phyloP scores from a whole-genome alignment of 2,888 invertebrate genomes.

The Chrysolina oricalcia region DNA sequence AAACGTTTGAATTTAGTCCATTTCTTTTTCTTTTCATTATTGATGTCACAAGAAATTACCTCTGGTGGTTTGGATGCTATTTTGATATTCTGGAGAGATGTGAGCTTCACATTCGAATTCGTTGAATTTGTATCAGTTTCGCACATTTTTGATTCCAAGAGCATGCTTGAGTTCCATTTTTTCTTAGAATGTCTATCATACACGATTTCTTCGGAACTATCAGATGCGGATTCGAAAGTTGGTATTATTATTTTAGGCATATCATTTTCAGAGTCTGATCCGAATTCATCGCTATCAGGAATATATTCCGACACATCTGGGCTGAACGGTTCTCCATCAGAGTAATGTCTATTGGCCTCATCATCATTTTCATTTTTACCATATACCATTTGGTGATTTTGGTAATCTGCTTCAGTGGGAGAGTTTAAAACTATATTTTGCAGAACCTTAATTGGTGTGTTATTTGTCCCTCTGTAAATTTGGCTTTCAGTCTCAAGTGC shows the following conservation, averaged over 20 bases:
- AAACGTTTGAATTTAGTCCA: constrained; percentile 16
- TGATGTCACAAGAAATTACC: constrained; percentile 4
- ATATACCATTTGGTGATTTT: background rate
- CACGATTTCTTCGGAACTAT: background rate
- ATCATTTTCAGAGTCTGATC: background rate
- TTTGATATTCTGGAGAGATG: background rate
- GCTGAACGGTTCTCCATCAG: background rate
- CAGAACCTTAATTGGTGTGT: background rate
- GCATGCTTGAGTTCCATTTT: background rate
- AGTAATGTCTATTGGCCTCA: background rate
- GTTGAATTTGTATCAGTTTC: constrained; percentile 6
- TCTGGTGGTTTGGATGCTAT: constrained; percentile 6
- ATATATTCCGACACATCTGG: constrained; percentile 12
- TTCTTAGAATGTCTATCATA: background rate
- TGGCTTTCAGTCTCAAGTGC: constrained; percentile 17
- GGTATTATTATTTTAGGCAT: background rate
- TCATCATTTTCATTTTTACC: constrained; percentile 25
- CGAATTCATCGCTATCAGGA: constrained; percentile 21
- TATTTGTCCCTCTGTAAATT: background rate
- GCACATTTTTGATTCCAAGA: background rate
- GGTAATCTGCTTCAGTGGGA: background rate
- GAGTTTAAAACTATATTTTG: constrained; percentile 17
- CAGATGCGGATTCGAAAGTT: background rate
- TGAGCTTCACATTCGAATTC: background rate
- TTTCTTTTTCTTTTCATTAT: constrained; percentile 12